Conservation (phyloP, 2,797 vertebrate species). For the Ptychobarbus kaznakovi region DNA sequence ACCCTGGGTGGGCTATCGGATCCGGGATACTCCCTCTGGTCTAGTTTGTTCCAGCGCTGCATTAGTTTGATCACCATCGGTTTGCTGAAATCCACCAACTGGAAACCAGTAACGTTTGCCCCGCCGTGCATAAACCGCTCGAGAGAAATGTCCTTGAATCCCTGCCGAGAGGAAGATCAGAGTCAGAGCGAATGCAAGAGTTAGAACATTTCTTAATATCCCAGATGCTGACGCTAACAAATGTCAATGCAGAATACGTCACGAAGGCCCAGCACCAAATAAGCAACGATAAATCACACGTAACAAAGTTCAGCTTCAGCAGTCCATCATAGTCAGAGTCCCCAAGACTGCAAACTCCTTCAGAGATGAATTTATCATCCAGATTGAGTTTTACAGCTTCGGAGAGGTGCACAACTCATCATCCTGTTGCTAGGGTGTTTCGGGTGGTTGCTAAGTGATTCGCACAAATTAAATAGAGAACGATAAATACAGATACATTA, state of each 20-base stretch:
- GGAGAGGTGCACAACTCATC: neutral
- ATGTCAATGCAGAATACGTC: neutral
- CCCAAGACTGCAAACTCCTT: neutral
- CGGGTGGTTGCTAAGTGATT: neutral
- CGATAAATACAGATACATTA: neutral
- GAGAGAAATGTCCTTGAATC: constrained; percentile 97
- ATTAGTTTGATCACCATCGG: constrained; percentile 95
- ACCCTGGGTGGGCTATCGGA: constrained; percentile 97
- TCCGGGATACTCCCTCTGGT: constrained; percentile 98
- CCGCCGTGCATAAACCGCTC: constrained; percentile 98
- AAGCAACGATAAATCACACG: neutral
- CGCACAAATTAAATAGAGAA: neutral
- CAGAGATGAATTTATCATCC: neutral
- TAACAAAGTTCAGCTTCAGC: constrained; percentile 16
- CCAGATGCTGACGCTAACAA: constrained; percentile 24
- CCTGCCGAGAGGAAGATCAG: constrained; percentile 73
- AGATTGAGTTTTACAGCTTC: neutral
- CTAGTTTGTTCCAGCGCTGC: constrained; percentile 99
- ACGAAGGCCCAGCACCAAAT: neutral
- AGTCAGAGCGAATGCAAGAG: constrained; percentile 8
- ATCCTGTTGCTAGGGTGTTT: neutral
- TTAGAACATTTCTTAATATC: constrained; percentile 16
- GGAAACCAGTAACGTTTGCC: constrained; percentile 97
- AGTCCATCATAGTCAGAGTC: constrained; percentile 15
- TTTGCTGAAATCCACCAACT: constrained; percentile 96